A percentile compares a stretch with the other conserved stretches of the same genome.
phyloP scores from a whole-genome alignment of 2,797 vertebrate genomes.

The Apogon hyalosoma region DNA sequence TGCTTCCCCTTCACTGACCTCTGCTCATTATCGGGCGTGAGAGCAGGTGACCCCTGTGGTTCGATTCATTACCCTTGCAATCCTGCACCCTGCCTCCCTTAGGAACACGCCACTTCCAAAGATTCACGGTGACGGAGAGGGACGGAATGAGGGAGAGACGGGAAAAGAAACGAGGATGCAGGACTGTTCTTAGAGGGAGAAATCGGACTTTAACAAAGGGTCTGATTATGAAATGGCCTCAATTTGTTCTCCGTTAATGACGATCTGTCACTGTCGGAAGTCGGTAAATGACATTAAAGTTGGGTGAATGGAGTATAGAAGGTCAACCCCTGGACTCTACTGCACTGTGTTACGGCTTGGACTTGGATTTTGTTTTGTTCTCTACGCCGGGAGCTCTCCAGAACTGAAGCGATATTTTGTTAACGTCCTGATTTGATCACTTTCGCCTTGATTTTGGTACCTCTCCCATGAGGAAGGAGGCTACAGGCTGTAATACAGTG shows the following conservation, averaged over 20 bases:
- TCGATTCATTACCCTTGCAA: conserved; percentile 70
- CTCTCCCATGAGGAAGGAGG: too few species aligned
- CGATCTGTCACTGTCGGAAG: not conserved
- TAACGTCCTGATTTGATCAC: too few species aligned
- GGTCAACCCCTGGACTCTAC: too few species aligned
- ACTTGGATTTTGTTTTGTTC: too few species aligned
- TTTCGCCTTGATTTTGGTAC: too few species aligned
- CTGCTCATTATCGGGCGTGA: conserved; percentile 60
- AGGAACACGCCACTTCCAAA: conserved; percentile 24
- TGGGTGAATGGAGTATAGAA: not conserved
- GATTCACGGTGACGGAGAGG: conserved; percentile 56
- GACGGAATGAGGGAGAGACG: conserved; percentile 20
- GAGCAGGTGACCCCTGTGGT: conserved; percentile 60
- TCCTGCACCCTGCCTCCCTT: conserved; percentile 41
- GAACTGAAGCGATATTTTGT: too few species aligned
- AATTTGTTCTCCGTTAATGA: conserved; percentile 41
- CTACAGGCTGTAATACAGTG: too few species aligned
- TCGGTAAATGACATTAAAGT: not conserved
- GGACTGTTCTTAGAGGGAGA: conserved; percentile 3
- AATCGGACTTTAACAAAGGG: conserved; percentile 13
- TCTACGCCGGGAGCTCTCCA: too few species aligned
- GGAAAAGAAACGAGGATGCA: conserved; percentile 11
- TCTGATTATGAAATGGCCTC: conserved; percentile 44
- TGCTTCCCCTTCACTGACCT: conserved; percentile 44
- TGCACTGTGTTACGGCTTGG: too few species aligned